Base-by-base conservation (phyloP, 2,113 vertebrate species). In the Aix galericulata region DNA sequence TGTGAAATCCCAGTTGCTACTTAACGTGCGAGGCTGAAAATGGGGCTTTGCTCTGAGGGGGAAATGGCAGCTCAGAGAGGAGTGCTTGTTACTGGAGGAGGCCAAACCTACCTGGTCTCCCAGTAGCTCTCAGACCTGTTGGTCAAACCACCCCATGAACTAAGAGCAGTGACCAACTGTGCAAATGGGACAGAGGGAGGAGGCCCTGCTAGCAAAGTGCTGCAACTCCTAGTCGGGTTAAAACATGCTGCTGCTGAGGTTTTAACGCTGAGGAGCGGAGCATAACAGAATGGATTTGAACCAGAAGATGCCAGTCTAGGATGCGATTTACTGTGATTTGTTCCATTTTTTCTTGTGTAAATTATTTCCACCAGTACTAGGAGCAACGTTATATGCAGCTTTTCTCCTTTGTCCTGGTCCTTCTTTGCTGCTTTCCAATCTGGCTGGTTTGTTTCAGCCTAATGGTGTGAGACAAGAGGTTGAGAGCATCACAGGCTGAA, bases 1-100 rank as follows among this genome's bases (percentile, higher is more conserved):
- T 64, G 60, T 38, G 32, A 38, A 46, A 59, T 3, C 7, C 17
- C 17, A 8, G 25, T 23, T 7, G 6, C 16, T 44, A 2, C 26
- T 42, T 5, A 2, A 21, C 38, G 25, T 4, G 2, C 0, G 2
- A 13, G 31, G 5, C 3, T 27, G 13, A 26, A 23, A 14, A 25
- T 1, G 26, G 9, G 21, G 13, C 10, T 72, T 34, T 38, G 59
- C 31, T 36, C 73, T 9, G 40, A 50, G 60, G 34, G 46, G 25
- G 31, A 27, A 59, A 27, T 8, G 14, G 21, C 22, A n/a, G 55
- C 74, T 42, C 44, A 5, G n/a, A 58, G 11, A 34, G 13, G 38
- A 34, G 9, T 1, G 31, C 27, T 36, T 8, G 22, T 38, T 77
- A 23, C 34, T 12, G 23, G 58, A 36, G 42, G 13, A 34, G 32